Percentiles rank a stretch among this genome's conserved stretches.
These are phyloP conservation scores for Halictus rubicundus DNA, from an alignment of 1,140 invertebrate genomes.

Conservation along the genomic window DNA sequence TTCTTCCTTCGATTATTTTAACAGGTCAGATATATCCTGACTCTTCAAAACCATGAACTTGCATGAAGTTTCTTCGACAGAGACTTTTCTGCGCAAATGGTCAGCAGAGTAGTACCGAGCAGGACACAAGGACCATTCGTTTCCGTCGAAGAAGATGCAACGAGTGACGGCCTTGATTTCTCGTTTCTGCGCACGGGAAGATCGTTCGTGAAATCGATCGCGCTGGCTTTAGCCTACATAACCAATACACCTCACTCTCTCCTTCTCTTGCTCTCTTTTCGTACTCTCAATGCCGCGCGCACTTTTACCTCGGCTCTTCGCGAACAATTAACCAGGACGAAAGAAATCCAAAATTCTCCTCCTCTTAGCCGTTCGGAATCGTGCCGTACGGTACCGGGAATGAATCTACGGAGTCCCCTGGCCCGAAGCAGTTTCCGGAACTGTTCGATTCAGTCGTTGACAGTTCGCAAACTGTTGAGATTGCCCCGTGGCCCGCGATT, in stretches of 20 bases:
- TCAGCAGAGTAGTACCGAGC: no score
- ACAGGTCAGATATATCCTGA: no score
- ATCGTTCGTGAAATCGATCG: constrained; percentile 45
- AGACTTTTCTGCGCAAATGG: no score
- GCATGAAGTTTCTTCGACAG: no score
- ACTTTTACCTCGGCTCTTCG: neutral
- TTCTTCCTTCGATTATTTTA: no score
- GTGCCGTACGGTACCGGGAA: no score
- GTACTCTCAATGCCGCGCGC: neutral
- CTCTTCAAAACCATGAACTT: no score
- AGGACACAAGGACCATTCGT: constrained; percentile 1
- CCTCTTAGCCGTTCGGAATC: neutral
- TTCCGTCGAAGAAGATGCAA: constrained; percentile 46
- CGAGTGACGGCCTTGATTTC: constrained; percentile 47
- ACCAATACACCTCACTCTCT: constrained; percentile 6
- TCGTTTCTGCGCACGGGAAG: constrained; percentile 38
- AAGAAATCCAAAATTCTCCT: neutral
- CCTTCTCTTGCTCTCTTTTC: constrained; percentile 3
- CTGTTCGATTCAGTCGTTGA: no score
- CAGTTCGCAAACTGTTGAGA: neutral
- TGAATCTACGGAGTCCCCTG: no score
- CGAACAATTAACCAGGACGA: neutral
- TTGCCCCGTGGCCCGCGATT: neutral
- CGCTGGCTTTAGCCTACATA: constrained; percentile 40
- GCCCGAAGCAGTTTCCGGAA: no score